These are phyloP conservation scores for Isoperla grammatica DNA, from an alignment of 2,888 invertebrate species.

Conservation along the genomic window DNA sequence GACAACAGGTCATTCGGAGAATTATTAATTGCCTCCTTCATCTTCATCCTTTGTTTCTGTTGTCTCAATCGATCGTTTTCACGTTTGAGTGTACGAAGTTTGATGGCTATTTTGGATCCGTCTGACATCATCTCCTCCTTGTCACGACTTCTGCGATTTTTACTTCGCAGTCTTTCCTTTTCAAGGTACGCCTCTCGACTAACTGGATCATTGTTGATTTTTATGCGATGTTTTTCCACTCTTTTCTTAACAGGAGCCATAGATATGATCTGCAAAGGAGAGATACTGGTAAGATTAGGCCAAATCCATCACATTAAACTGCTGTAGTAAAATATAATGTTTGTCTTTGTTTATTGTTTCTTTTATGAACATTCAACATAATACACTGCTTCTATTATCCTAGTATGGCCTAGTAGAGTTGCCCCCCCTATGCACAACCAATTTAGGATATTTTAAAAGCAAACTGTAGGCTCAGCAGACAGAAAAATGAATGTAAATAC, in stretches of 20 bases:
- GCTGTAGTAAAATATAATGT: too few species aligned
- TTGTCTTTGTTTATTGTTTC: too few species aligned
- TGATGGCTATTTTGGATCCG: neutral
- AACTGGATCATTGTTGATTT: neutral
- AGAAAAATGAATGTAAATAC: neutral
- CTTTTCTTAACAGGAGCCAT: neutral
- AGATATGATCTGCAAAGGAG: neutral
- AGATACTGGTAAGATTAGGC: neutral
- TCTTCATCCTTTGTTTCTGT: neutral
- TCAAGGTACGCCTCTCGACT: neutral
- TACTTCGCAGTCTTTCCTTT: neutral
- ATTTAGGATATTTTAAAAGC: neutral
- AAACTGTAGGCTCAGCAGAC: neutral
- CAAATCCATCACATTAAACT: too few species aligned
- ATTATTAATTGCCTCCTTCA: neutral
- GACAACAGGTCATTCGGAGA: neutral
- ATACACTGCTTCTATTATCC: neutral
- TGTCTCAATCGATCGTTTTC: neutral
- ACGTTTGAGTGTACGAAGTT: neutral
- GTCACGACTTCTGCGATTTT: neutral
- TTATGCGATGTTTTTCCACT: neutral
- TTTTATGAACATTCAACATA: neutral
- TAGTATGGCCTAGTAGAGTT: too few species aligned
- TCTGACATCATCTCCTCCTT: neutral
- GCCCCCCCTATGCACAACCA: too few species aligned